phyloP scores from a whole-genome alignment of 1,140 invertebrate species.

The Calephelis nemesis region DNA sequence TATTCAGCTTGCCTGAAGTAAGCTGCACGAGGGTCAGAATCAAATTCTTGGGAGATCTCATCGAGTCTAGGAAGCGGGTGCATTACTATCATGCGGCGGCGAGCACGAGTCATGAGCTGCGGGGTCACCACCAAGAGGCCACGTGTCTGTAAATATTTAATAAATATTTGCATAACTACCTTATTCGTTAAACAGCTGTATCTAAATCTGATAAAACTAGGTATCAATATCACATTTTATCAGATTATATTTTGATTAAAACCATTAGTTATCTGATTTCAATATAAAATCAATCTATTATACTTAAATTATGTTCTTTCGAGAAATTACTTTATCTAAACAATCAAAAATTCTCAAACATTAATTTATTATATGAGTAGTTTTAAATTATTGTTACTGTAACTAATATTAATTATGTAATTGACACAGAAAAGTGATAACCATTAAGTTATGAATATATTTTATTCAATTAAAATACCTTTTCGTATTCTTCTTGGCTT shows the following conservation, averaged over 20 bases:
- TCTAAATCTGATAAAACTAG: conserved; percentile 11
- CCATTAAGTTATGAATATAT: not conserved
- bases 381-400: no score
- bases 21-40: conserved; percentile 96
- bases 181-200: not conserved
- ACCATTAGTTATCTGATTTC: not conserved
- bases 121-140: conserved; percentile 95
- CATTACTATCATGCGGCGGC: conserved; percentile 96
- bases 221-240: conserved; percentile 5
- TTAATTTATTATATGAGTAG: no score
- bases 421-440: no score
- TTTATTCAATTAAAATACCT: conserved; percentile 78
- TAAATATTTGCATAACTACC: no score
- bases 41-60: conserved; percentile 97
- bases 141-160: conserved; percentile 83
- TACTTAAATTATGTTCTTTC: no score
- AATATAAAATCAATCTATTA: not conserved
- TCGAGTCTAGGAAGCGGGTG: conserved; percentile 97
- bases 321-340: no score
- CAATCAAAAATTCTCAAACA: no score
- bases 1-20: conserved; percentile 99
- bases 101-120: conserved; percentile 96
- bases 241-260: conserved; percentile 17
- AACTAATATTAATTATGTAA: no score
- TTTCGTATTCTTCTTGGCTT: conserved; percentile 91